phyloP scores from a whole-genome alignment of 2,113 vertebrate species.

The Axis porcinus region DNA sequence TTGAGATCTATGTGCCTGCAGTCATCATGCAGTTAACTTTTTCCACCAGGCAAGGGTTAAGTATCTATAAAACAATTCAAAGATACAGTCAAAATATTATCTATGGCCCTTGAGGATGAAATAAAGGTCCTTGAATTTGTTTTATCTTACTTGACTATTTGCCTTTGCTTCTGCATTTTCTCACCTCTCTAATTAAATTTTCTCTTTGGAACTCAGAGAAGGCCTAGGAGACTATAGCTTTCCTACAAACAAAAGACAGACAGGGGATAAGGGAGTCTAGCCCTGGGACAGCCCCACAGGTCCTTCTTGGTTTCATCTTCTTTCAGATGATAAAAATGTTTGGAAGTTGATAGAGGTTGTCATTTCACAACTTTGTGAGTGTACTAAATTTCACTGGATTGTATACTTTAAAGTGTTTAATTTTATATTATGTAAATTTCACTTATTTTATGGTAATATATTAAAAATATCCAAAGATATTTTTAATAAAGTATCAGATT shows the following conservation, averaged over 20 bases:
- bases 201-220: neutral
- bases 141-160: neutral
- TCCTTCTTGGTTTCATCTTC: neutral
- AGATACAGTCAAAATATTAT: neutral
- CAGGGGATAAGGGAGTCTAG: neutral
- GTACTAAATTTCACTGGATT: neutral
- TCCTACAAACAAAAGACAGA: neutral
- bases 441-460: neutral
- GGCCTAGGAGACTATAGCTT: neutral
- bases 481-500: neutral
- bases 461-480: neutral
- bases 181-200: neutral
- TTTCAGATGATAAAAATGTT: neutral
- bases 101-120: neutral
- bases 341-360: neutral
- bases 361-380: neutral
- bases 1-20: neutral
- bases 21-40: neutral
- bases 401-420: neutral
- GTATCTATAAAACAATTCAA: neutral
- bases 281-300: too few species aligned
- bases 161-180: neutral
- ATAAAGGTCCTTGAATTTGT: neutral
- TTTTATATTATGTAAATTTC: neutral
- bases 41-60: neutral